Evolutionary conservation across 1,140 invertebrate species (phyloP).

Genomic region (Papilio polytes): DNA sequence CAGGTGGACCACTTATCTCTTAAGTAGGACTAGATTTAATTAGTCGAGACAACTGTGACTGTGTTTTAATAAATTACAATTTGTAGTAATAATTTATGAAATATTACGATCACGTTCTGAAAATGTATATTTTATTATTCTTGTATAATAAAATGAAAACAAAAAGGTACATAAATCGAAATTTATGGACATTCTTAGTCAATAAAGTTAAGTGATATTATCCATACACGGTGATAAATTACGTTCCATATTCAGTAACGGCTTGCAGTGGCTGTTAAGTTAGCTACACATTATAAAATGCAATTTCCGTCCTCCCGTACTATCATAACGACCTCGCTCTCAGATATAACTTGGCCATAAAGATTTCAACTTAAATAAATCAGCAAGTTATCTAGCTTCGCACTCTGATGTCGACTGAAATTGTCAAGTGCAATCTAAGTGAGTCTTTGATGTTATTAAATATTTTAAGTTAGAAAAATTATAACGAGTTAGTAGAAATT

Average conservation of each 20-base stretch:
- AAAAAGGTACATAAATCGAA: conserved; percentile 11
- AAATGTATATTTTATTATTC: background rate
- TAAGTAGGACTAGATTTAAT: background rate
- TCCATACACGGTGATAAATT: conserved; percentile 3
- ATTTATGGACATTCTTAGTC: conserved; percentile 5
- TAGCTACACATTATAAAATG: conserved; percentile 39
- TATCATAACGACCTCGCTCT: conserved; percentile 29
- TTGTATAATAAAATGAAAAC: background rate
- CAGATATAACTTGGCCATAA: conserved; percentile 36
- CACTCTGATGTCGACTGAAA: conserved; percentile 3
- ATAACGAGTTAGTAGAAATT: background rate
- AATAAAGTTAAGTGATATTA: conserved; percentile 31
- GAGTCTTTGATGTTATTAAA: conserved; percentile 6
- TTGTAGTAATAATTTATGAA: background rate
- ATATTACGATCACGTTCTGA: background rate
- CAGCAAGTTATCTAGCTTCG: conserved; percentile 31
- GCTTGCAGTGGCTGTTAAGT: conserved; percentile 39
- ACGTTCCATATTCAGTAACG: conserved; percentile 32
- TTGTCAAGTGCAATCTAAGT: conserved; percentile 21
- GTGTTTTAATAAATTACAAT: background rate
- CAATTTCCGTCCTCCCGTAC: conserved; percentile 37
- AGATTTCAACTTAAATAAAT: conserved; percentile 41
- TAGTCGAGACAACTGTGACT: background rate
- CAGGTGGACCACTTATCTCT: background rate
- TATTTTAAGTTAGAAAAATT: conserved; percentile 3